phyloP scores from a whole-genome alignment of 2,113 vertebrate species.

The Cynoglossus semilaevis region DNA sequence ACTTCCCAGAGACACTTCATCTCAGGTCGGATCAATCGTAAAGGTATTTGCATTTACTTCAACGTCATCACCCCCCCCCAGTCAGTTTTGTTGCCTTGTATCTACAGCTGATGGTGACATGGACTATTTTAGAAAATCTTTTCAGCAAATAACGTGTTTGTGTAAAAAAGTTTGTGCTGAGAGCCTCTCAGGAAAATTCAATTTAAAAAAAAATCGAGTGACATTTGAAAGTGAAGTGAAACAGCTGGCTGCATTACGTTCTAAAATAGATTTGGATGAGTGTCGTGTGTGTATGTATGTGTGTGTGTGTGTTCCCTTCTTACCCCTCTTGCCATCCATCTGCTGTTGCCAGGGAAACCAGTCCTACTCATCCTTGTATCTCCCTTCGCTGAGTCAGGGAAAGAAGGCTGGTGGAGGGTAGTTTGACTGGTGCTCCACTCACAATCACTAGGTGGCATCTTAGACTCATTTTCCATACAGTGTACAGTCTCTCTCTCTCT shows the following conservation, averaged over 20 bases:
- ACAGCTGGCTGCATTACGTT: background rate
- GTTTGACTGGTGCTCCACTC: conserved; percentile 27
- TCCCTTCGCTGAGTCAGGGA: conserved; percentile 55
- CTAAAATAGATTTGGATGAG: background rate
- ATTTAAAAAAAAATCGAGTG: background rate
- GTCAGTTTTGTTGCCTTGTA: too few relatives aligned
- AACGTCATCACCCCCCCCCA: too few relatives aligned
- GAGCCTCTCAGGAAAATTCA: background rate
- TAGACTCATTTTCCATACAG: conserved; percentile 23
- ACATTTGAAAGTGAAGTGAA: background rate
- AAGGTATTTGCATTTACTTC: too few relatives aligned
- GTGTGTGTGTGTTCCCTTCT: conserved; percentile 6
- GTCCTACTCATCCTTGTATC: conserved; percentile 41
- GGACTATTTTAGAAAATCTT: too few relatives aligned
- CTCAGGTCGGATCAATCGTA: too few relatives aligned
- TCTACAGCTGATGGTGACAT: too few relatives aligned
- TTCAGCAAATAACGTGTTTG: too few relatives aligned
- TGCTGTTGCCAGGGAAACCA: conserved; percentile 61
- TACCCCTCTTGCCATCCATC: conserved; percentile 24
- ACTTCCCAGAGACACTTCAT: too few relatives aligned
- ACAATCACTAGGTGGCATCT: conserved; percentile 64
- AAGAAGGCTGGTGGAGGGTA: conserved; percentile 14
- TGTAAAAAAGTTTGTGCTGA: too few relatives aligned
- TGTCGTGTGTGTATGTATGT: conserved; percentile 19
- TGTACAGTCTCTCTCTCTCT: background rate